Conservation (phyloP, 1,140 invertebrate genomes). For the Aphaenogaster ashmeadi region DNA sequence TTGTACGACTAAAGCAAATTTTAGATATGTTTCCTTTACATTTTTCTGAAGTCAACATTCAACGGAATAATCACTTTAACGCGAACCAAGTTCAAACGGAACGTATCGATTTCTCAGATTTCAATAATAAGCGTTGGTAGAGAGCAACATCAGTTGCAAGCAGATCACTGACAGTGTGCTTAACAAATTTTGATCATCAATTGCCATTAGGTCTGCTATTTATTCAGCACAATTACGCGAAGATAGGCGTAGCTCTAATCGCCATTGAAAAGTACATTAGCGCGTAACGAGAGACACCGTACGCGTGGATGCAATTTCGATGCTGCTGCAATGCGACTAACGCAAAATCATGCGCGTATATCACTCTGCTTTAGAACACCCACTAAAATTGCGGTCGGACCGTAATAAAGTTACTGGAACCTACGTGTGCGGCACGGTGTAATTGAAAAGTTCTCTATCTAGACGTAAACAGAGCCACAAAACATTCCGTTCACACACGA, state of each 20-base stretch:
- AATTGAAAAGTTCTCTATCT: conserved; percentile 60
- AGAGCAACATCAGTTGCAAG: conserved; percentile 6
- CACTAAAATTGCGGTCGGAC: conserved; percentile 69
- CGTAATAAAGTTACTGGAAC: conserved; percentile 69
- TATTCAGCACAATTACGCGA: conserved; percentile 32
- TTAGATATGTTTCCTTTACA: neutral
- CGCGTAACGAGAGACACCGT: conserved; percentile 58
- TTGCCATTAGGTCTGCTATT: conserved; percentile 31
- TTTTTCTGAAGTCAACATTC: neutral
- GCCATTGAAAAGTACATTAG: conserved; percentile 69
- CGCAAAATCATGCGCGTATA: conserved; percentile 56
- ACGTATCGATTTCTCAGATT: neutral
- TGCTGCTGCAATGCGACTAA: conserved; percentile 37
- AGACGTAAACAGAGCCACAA: conserved; percentile 60
- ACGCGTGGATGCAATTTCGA: conserved; percentile 57
- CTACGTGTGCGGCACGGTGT: conserved; percentile 45
- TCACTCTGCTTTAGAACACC: conserved; percentile 60
- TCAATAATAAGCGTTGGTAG: neutral
- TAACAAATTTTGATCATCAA: conserved; percentile 41
- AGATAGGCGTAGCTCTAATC: conserved; percentile 46
- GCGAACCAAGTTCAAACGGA: neutral
- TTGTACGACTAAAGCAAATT: neutral
- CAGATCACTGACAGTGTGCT: neutral
- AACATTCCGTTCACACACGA: conserved; percentile 52
- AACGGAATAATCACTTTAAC: neutral